Evolutionary conservation across 1,140 invertebrate species (phyloP).

Genomic region (Bombus balteatus): DNA sequence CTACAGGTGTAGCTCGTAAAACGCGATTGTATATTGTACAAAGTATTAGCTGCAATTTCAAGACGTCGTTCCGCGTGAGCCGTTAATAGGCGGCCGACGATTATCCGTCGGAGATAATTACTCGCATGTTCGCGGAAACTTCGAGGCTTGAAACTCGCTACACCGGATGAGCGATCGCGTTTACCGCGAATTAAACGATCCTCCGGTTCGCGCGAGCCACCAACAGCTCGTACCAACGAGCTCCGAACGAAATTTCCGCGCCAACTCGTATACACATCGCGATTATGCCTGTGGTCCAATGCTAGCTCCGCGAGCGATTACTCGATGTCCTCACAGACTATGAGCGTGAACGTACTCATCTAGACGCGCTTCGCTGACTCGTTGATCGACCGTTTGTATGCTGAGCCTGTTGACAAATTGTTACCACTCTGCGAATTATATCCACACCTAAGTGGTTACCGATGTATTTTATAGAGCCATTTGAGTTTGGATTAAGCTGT

Average conservation of each 20-base stretch:
- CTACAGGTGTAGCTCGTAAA: conserved; percentile 35
- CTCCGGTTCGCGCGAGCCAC: too few relatives aligned
- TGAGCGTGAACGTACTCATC: not conserved
- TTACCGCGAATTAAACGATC: conserved; percentile 40
- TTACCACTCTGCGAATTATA: not conserved
- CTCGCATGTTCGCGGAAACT: conserved; percentile 47
- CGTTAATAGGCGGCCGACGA: conserved; percentile 59
- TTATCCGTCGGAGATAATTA: conserved; percentile 62
- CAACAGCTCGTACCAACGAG: conserved; percentile 18
- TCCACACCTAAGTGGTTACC: not conserved
- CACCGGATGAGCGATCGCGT: conserved; percentile 3
- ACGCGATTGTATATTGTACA: not conserved
- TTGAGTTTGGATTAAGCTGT: not conserved
- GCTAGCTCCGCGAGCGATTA: conserved; percentile 34
- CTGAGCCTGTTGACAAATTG: not conserved
- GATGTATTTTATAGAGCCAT: not conserved
- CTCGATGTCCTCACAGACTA: conserved; percentile 18
- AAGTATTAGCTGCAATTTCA: conserved; percentile 18
- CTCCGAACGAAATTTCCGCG: not conserved
- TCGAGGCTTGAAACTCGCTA: not conserved
- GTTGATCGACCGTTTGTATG: not conserved
- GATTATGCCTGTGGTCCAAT: conserved; percentile 42
- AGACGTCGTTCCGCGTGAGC: conserved; percentile 18
- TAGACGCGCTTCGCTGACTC: not conserved
- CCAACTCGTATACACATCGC: not conserved